These are phyloP conservation scores for Acanthisitta chloris DNA, from an alignment of 2,113 vertebrate genomes.

Conservation along the genomic window DNA sequence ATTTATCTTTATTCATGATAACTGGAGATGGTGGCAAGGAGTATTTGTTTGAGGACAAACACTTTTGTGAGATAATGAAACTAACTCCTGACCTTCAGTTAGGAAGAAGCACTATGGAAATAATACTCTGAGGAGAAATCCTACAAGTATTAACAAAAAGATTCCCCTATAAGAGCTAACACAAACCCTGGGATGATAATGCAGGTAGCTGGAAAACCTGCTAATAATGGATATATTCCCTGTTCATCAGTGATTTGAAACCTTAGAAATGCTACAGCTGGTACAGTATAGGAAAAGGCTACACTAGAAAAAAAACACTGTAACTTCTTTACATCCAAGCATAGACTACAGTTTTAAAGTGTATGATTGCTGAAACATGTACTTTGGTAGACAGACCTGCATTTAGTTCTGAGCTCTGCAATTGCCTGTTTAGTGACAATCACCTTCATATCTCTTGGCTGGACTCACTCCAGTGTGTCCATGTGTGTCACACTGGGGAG, in stretches of 20 bases:
- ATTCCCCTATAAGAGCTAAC: neutral
- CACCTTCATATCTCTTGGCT: neutral
- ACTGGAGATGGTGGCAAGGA: neutral
- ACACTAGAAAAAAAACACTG: too few species aligned
- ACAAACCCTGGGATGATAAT: neutral
- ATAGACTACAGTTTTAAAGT: neutral
- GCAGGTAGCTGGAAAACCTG: neutral
- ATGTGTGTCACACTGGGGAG: rapidly evolving
- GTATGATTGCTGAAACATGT: neutral
- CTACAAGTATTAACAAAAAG: neutral
- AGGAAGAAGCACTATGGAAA: neutral
- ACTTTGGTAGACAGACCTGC: neutral
- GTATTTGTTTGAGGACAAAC: slow-evolving; percentile 11
- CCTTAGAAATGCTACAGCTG: too few species aligned
- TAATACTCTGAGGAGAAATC: neutral
- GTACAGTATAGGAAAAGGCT: too few species aligned
- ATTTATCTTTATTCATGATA: neutral
- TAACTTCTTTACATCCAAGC: too few species aligned
- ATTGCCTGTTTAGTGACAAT: neutral
- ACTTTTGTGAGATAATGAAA: neutral
- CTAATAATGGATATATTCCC: neutral
- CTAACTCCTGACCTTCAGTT: neutral
- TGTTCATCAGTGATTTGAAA: neutral
- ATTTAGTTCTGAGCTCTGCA: neutral
- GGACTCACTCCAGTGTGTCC: too few species aligned